Conservation (phyloP, 2,113 vertebrate species). For the Epinephelus fuscoguttatus region DNA sequence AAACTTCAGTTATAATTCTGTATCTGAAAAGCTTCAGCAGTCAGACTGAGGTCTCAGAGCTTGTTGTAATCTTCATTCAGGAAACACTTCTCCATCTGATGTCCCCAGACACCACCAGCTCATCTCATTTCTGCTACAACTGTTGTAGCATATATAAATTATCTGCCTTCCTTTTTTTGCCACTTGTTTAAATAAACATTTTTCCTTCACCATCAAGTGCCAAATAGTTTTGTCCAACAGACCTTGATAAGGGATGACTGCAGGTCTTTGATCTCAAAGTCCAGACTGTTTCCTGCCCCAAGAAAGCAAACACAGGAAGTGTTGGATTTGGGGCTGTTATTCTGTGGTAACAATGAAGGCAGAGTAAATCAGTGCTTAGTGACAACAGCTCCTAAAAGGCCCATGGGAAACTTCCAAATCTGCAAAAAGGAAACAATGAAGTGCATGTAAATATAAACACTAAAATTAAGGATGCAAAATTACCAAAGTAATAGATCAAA, state of each 20-base stretch:
- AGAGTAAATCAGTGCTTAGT: slow-evolving; percentile 33
- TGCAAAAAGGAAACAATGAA: slow-evolving; percentile 7
- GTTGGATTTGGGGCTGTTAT: slow-evolving; percentile 29
- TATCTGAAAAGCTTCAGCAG: not conserved
- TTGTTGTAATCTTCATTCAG: slow-evolving; percentile 18
- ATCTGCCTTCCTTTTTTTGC: slow-evolving; percentile 6
- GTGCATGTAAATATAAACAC: not conserved
- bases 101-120: slow-evolving; percentile 39
- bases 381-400: slow-evolving; percentile 36
- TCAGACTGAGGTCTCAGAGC: not conserved
- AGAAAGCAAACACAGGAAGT: slow-evolving; percentile 75
- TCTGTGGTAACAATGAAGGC: slow-evolving; percentile 51
- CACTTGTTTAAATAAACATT: slow-evolving; percentile 28
- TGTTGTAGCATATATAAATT: not conserved
- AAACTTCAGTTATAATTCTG: not conserved
- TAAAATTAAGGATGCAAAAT: not conserved
- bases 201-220: not conserved
- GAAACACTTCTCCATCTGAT: slow-evolving; percentile 33
- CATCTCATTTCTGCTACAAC: slow-evolving; percentile 17
- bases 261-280: slow-evolving; percentile 62
- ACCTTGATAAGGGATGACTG: slow-evolving; percentile 39
- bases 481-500: not conserved
- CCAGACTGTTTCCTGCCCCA: slow-evolving; percentile 67
- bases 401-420: slow-evolving; percentile 48
- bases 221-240: slow-evolving; percentile 3